phyloP scores from a whole-genome alignment of 2,113 vertebrate species.

The Gobiocypris rarus region DNA sequence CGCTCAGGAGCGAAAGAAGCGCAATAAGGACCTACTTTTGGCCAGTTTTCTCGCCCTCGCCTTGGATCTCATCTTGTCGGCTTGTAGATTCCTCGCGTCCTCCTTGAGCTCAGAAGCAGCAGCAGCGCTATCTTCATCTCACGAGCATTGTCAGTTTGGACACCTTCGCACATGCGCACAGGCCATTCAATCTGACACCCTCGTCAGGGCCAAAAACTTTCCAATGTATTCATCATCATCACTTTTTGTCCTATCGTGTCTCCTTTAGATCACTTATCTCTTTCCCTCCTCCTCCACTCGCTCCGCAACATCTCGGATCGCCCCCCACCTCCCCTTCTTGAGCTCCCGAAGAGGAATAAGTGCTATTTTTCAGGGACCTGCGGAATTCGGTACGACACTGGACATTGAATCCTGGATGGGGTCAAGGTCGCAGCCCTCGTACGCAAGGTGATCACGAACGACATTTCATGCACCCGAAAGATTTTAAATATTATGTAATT shows the following conservation, averaged over 20 bases:
- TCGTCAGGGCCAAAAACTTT: conserved; percentile 98
- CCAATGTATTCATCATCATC: conserved; percentile 99
- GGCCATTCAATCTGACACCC: conserved; percentile 99
- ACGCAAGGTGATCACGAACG: conserved; percentile 66
- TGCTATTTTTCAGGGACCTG: conserved; percentile 68
- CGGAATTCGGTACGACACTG: conserved; percentile 72
- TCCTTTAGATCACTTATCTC: conserved; percentile 93
- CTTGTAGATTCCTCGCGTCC: conserved; percentile 95
- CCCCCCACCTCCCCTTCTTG: conserved; percentile 70
- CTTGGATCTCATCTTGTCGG: conserved; percentile 99
- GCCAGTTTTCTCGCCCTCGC: conserved; percentile 99
- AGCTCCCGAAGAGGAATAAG: conserved; percentile 86
- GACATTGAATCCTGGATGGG: conserved; percentile 73
- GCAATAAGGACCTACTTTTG: conserved; percentile 91
- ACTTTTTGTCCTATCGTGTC: conserved; percentile 87
- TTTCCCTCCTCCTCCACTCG: conserved; percentile 78
- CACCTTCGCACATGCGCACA: conserved; percentile 98
- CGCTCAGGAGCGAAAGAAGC: conserved; percentile 72
- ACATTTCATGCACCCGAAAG: neutral
- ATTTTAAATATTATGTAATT: neutral
- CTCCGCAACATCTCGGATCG: conserved; percentile 69
- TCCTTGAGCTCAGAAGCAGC: conserved; percentile 98
- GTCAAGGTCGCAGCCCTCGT: conserved; percentile 73
- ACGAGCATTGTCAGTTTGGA: conserved; percentile 95
- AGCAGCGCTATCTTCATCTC: conserved; percentile 99